These are phyloP conservation scores for Hybognathus amarus DNA, from an alignment of 2,797 vertebrate genomes.

Conservation along the genomic window DNA sequence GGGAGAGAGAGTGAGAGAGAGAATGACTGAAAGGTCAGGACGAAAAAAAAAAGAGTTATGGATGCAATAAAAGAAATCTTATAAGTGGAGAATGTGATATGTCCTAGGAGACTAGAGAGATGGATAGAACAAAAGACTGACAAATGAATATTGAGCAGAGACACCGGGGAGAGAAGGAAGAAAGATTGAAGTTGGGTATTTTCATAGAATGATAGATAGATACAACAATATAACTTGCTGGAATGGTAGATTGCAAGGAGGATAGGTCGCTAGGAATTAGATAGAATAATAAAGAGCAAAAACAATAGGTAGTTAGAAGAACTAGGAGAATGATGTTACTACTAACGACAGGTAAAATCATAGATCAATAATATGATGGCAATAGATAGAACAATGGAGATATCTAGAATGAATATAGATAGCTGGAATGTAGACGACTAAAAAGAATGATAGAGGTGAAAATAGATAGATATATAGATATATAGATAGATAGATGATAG, in stretches of 20 bases:
- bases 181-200: neutral
- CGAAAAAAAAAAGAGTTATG: neutral
- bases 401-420: neutral
- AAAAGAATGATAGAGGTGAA: neutral
- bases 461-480: neutral
- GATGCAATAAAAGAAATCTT: constrained; percentile 27
- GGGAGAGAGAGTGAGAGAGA: neutral
- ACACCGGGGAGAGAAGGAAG: neutral
- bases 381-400: neutral
- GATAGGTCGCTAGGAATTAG: neutral
- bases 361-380: neutral
- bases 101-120: constrained; percentile 13
- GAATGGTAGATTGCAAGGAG: neutral
- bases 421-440: neutral
- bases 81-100: constrained; percentile 15
- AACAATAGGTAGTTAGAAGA: neutral
- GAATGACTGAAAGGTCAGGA: neutral
- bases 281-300: constrained; percentile 2
- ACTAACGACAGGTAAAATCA: neutral
- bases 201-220: constrained; percentile 28
- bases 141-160: constrained; percentile 8
- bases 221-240: neutral
- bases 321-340: neutral
- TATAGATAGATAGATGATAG: neutral
- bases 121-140: constrained; percentile 21